phyloP scores from a whole-genome alignment of 2,113 vertebrate species.

The Dasyurus viverrinus region DNA sequence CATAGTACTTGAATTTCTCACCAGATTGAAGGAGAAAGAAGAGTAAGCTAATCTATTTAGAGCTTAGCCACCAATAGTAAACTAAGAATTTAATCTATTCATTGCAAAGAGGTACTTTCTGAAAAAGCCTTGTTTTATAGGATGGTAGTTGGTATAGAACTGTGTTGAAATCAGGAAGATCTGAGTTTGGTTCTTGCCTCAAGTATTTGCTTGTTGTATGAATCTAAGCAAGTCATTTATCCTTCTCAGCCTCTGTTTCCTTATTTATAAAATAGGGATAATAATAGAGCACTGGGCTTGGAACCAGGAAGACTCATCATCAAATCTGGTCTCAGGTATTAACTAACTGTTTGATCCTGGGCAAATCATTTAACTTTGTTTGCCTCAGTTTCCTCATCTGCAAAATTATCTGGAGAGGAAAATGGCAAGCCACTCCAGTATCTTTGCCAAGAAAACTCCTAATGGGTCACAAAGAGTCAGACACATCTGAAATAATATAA shows the following conservation, averaged over 20 bases:
- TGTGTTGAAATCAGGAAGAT: neutral
- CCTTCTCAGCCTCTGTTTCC: neutral
- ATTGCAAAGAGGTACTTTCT: neutral
- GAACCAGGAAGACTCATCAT: neutral
- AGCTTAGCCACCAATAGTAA: neutral
- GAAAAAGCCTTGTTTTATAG: neutral
- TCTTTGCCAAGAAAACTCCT: no score
- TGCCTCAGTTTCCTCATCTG: neutral
- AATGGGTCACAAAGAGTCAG: neutral
- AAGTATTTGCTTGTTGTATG: neutral
- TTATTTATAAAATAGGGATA: neutral
- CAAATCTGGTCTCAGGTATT: neutral
- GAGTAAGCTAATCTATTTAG: neutral
- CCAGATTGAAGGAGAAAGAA: neutral
- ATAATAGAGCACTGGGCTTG: neutral
- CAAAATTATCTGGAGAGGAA: neutral
- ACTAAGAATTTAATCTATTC: neutral
- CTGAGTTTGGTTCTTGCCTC: neutral
- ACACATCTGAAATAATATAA: no score
- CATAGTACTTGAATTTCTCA: neutral
- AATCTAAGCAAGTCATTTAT: neutral
- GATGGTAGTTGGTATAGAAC: neutral
- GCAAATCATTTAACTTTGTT: neutral
- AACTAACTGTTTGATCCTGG: neutral
- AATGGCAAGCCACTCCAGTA: neutral